These are phyloP conservation scores for Lamprologus tigripictilis DNA, from an alignment of 2,113 vertebrate genomes.

Conservation along the genomic window DNA sequence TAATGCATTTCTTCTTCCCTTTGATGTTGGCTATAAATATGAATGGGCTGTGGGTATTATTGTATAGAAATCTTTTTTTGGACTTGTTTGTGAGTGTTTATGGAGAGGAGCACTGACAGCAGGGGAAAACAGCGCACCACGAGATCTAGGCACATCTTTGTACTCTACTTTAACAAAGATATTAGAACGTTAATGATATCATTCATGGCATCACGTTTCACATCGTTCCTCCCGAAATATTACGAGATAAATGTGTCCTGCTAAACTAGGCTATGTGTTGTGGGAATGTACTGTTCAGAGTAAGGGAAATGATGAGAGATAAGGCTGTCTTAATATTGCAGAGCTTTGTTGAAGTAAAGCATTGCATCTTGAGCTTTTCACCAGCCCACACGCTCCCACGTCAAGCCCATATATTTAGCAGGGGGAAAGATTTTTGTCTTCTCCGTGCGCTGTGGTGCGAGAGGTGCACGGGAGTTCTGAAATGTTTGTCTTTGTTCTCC, in stretches of 20 bases:
- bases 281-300: slow-evolving; percentile 9
- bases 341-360: slow-evolving; percentile 43
- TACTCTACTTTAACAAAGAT: not conserved
- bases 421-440: slow-evolving; percentile 25
- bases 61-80: slow-evolving; percentile 38
- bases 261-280: slow-evolving; percentile 24
- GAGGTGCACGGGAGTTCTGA: slow-evolving; percentile 59
- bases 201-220: not conserved
- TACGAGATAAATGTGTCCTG: not conserved
- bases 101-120: slow-evolving; percentile 14
- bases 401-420: slow-evolving; percentile 66
- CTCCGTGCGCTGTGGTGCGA: slow-evolving; percentile 47
- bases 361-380: slow-evolving; percentile 51
- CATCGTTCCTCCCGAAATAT: slow-evolving; percentile 3
- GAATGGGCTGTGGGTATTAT: slow-evolving; percentile 41
- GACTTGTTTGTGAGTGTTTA: slow-evolving; percentile 29
- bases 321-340: slow-evolving; percentile 45
- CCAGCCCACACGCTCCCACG: slow-evolving; percentile 64
- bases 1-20: slow-evolving; percentile 39
- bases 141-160: not conserved
- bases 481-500: slow-evolving; percentile 72
- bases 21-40: slow-evolving; percentile 62
- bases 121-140: not conserved
- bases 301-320: slow-evolving; percentile 9
- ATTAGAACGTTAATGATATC: slow-evolving; percentile 19